Evolutionary conservation across 2,797 vertebrate species (phyloP).

Genomic region (Avahi laniger): DNA sequence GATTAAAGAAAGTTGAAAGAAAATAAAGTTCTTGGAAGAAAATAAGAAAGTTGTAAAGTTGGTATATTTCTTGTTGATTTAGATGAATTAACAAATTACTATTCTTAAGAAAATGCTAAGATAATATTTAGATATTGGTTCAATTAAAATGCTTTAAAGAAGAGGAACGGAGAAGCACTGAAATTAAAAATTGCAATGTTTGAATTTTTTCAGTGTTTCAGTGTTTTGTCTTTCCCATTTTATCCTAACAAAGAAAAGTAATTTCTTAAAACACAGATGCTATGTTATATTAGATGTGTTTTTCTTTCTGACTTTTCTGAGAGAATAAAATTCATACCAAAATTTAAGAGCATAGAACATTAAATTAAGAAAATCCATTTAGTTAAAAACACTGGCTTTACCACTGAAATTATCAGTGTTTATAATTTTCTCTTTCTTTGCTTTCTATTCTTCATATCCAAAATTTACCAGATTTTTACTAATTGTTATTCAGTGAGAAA

Average conservation of each 20-base stretch:
- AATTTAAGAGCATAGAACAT: not conserved
- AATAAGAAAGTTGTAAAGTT: not conserved
- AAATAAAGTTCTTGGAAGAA: not conserved
- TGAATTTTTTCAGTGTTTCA: not conserved
- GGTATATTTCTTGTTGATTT: not conserved
- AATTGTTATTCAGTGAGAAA: not conserved
- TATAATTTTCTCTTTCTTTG: not conserved
- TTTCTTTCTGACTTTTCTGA: not conserved
- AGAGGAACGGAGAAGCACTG: not conserved
- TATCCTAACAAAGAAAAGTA: not conserved
- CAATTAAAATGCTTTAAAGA: slow-evolving; percentile 32
- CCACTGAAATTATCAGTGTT: not conserved
- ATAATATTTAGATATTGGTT: not conserved
- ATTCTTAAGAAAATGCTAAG: not conserved
- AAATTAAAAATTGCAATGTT: not conserved
- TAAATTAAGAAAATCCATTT: slow-evolving; percentile 8
- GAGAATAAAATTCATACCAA: slow-evolving; percentile 1
- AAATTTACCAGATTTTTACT: not conserved
- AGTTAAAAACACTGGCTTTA: not conserved
- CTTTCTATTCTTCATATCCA: not conserved
- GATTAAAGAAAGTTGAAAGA: not conserved
- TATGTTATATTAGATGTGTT: not conserved
- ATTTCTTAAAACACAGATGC: not conserved
- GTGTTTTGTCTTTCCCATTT: slow-evolving; percentile 16
- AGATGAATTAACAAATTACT: slow-evolving; percentile 13